Evolutionary conservation across 2,113 vertebrate species (phyloP).

Genomic region (Megalops atlanticus): DNA sequence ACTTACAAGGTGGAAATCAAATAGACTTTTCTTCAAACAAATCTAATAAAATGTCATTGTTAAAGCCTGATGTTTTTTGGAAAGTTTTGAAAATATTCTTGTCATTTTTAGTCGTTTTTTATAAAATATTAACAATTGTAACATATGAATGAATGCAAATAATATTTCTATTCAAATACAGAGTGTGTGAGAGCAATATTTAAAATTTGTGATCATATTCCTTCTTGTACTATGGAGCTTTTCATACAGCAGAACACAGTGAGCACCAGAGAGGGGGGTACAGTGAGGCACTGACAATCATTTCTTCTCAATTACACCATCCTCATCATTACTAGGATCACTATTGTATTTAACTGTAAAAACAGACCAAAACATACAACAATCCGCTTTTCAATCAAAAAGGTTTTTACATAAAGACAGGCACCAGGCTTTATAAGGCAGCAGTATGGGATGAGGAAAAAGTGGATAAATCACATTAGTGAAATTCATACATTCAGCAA

Average conservation of each 20-base stretch:
- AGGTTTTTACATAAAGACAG: too few relatives aligned
- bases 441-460: too few relatives aligned
- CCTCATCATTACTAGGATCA: not conserved
- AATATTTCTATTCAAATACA: constrained; percentile 19
- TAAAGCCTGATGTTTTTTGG: constrained; percentile 2
- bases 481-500: too few relatives aligned
- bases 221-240: constrained; percentile 9
- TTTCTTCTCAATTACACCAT: not conserved
- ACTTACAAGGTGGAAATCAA: too few relatives aligned
- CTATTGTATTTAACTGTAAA: not conserved
- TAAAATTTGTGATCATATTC: constrained; percentile 21
- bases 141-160: constrained; percentile 12
- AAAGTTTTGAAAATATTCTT: constrained; percentile 5
- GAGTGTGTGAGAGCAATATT: not conserved
- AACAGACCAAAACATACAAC: not conserved
- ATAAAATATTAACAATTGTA: constrained; percentile 9
- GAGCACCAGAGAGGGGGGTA: not conserved
- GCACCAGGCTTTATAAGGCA: too few relatives aligned
- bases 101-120: constrained; percentile 1
- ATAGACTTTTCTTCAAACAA: not conserved
- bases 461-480: too few relatives aligned
- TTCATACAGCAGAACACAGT: not conserved
- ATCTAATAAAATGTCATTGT: not conserved
- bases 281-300: not conserved
- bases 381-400: not conserved